phyloP scores from a whole-genome alignment of 2,888 invertebrate species.

The Epiblema foenella region DNA sequence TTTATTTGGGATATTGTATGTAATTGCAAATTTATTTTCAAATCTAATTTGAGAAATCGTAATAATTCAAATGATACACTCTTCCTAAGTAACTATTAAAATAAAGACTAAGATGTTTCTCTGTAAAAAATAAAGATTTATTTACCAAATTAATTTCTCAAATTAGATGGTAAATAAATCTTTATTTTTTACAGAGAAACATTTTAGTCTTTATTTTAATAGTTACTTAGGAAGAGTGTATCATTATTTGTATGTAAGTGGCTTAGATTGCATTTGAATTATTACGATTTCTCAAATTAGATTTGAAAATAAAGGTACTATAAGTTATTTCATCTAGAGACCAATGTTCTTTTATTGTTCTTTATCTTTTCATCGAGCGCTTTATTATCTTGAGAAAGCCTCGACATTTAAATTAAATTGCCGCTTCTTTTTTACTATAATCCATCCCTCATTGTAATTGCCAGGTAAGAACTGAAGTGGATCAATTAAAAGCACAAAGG shows the following conservation, averaged over 20 bases:
- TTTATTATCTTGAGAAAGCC: conserved; percentile 24
- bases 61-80: conserved; percentile 8
- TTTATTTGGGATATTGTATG: too few relatives aligned
- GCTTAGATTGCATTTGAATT: conserved; percentile 10
- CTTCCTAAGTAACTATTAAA: too few relatives aligned
- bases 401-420: conserved; percentile 20
- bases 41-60: background rate
- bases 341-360: background rate
- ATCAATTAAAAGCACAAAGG: background rate
- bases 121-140: too few relatives aligned
- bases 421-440: background rate
- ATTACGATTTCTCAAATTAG: background rate
- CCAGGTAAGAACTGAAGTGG: conserved; percentile 6
- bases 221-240: too few relatives aligned
- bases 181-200: too few relatives aligned
- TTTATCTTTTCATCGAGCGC: background rate
- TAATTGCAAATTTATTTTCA: background rate
- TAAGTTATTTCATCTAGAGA: background rate
- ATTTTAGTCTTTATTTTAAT: too few relatives aligned
- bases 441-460: conserved; percentile 1
- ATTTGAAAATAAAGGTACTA: background rate
- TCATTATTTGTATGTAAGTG: background rate
- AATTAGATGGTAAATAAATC: too few relatives aligned
- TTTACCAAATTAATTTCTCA: too few relatives aligned
- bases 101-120: too few relatives aligned